Evolutionary conservation across 2,888 invertebrate species (phyloP).

Genomic region (Acleris literana): DNA sequence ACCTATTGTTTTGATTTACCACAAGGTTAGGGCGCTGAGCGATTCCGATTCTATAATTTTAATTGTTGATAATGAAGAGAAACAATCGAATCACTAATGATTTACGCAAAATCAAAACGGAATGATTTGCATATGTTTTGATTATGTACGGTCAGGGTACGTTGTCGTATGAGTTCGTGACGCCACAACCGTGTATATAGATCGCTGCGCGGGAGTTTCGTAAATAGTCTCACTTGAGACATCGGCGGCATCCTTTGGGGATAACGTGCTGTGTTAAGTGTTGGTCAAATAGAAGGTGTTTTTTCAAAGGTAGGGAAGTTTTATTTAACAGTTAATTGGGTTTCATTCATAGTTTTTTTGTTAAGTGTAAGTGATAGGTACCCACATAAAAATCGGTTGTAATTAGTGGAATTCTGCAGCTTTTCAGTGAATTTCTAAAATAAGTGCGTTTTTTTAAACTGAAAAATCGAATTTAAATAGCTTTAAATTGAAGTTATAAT

Average conservation of each 20-base stretch:
- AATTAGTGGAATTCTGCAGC: background rate
- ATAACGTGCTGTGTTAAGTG: constrained; percentile 39
- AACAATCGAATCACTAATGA: constrained; percentile 31
- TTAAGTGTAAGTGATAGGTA: constrained; percentile 22
- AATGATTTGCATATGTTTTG: constrained; percentile 31
- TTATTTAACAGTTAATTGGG: constrained; percentile 8
- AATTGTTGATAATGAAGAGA: constrained; percentile 9
- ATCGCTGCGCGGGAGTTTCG: constrained; percentile 62
- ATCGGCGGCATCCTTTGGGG: constrained; percentile 59
- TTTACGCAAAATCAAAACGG: constrained; percentile 30
- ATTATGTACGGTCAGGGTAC: constrained; percentile 18
- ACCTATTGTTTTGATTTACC: no score
- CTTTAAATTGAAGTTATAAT: no score
- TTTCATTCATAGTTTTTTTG: background rate
- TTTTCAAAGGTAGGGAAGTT: constrained; percentile 48
- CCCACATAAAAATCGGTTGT: background rate
- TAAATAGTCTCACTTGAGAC: constrained; percentile 67
- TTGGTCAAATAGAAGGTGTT: constrained; percentile 8
- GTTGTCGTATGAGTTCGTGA: constrained; percentile 46
- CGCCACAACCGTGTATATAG: constrained; percentile 73
- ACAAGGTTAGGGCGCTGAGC: background rate
- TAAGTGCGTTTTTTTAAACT: background rate
- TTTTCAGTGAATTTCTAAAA: background rate
- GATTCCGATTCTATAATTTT: constrained; percentile 12
- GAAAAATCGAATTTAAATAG: no score